These are phyloP conservation scores for Antheraea yamamai DNA, from an alignment of 2,888 invertebrate species.

Conservation along the genomic window DNA sequence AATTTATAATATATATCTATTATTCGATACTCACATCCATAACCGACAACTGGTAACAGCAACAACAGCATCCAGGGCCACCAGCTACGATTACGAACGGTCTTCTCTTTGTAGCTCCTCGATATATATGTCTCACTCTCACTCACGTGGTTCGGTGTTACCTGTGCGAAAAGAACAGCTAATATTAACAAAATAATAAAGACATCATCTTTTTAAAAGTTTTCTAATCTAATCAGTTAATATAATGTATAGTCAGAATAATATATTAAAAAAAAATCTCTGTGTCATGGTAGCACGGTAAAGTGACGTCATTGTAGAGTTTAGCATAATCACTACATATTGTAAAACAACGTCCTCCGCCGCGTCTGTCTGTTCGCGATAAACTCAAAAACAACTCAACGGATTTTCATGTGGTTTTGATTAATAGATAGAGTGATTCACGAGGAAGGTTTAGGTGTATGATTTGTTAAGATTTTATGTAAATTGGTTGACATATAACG, in stretches of 20 bases:
- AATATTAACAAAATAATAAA: not conserved
- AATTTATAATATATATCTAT: not conserved
- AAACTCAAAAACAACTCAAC: no score
- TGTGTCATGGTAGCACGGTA: not conserved
- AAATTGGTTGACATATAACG: no score
- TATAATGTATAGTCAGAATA: no score
- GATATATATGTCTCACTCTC: conserved; percentile 46
- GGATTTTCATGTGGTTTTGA: no score
- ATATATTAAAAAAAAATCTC: no score
- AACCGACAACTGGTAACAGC: conserved; percentile 59
- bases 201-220: not conserved
- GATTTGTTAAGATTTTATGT: no score
- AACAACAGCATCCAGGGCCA: conserved; percentile 72
- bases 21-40: conserved; percentile 67
- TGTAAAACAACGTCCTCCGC: no score
- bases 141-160: conserved; percentile 55
- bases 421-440: no score
- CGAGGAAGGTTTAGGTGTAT: no score
- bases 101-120: conserved; percentile 34
- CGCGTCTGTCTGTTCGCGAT: no score
- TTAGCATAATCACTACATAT: no score
- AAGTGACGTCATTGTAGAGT: not conserved
- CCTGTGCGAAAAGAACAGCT: conserved; percentile 36
- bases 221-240: no score
- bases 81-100: conserved; percentile 47